Conservation (phyloP, 2,888 invertebrate species). For the Mechanitis mazaeus region DNA sequence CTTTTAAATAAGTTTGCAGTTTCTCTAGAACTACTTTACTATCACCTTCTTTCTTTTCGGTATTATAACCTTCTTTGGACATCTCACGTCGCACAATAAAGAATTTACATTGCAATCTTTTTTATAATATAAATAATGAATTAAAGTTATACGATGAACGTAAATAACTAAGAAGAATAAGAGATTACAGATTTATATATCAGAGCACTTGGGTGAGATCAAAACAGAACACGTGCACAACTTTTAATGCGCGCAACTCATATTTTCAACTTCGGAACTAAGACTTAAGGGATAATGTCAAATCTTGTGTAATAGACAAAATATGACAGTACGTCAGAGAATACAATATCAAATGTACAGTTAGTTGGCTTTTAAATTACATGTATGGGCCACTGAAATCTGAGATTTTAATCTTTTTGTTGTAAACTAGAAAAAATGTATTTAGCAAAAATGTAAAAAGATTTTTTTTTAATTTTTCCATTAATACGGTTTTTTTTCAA, state of each 20-base stretch:
- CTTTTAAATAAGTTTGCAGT: conserved; percentile 68
- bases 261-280: conserved; percentile 3
- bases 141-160: conserved; percentile 14
- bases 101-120: conserved; percentile 37
- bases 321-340: too few relatives aligned
- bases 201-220: conserved; percentile 7
- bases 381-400: too few relatives aligned
- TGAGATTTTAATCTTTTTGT: too few relatives aligned
- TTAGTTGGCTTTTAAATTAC: too few relatives aligned
- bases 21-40: conserved; percentile 70
- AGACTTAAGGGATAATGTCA: too few relatives aligned
- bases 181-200: conserved; percentile 4
- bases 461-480: not conserved
- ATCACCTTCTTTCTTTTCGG: conserved; percentile 69
- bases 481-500: conserved; percentile 4
- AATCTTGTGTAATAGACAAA: too few relatives aligned
- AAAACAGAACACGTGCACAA: conserved; percentile 43
- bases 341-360: too few relatives aligned
- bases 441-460: too few relatives aligned
- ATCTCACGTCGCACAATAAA: conserved; percentile 51
- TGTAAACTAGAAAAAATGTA: too few relatives aligned
- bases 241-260: conserved; percentile 35
- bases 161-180: conserved; percentile 3
- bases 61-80: conserved; percentile 73
- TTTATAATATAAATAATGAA: not conserved